Base-by-base conservation (phyloP, 2,888 invertebrate genomes). In the Mactromeris polynyma region DNA sequence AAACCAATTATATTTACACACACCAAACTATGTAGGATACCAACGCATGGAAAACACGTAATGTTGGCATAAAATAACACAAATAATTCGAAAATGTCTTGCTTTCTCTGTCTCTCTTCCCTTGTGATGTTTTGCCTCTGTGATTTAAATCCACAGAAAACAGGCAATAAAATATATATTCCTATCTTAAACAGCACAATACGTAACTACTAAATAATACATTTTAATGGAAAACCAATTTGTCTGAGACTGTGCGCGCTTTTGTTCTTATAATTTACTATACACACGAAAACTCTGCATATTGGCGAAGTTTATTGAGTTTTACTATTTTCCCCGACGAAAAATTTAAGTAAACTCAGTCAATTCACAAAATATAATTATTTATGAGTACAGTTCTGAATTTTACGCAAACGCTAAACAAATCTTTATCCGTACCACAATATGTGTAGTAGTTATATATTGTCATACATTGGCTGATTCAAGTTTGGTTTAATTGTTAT, bases 151-250 rank as follows among this genome's bases (percentile, higher is more conserved):
- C 58, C 58, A 64, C 11, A 11, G 58, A 64, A 64, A 6, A 21
- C 58, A 64, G 11, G 26, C 26, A 73, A 73, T 73, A 73, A 73
- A 73, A 33, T 73, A 33, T 73, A 36, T 19, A 19, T 36, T 33
- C 19, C 19, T 11, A 73, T 36, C 73, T 33, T 26, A 73, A 17
- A 14, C 36, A 36, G 17, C 1, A 33, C 36, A 17, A 73, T 73
- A 73, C 69, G 17, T 19, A 73, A 33, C 73, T 33, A 33, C 73
- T 33, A 36, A 73, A 73, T 73, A 73, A 73, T 73, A 73, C 73
- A 73, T 73, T 73, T 73, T 73, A 36, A 73, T 33, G 73, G 73
- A 73, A 73, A 73, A 73, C 73, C 33, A 73, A 73, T 73, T 73
- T 73, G 73, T 73, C 73, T 73, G 73, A 73, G 73, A 36, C 33